Evolutionary conservation across 2,888 invertebrate genomes (phyloP), one percentile per base, ranked within the genome.

Genomic region (Heteropelma amictum): DNA sequence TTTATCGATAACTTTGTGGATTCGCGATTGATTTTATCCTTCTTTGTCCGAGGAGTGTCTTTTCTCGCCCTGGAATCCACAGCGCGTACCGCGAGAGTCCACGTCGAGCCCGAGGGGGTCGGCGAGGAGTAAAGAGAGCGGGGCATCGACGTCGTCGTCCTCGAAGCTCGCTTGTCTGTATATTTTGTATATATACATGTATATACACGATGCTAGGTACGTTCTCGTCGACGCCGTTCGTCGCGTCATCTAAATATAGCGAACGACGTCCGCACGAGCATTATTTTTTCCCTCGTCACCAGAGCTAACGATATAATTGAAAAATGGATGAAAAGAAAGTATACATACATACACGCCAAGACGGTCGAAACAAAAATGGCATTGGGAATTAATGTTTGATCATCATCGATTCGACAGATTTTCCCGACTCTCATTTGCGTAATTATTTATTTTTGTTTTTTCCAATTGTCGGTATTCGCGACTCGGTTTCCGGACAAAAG

Each of bases 211-310:
- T n/a, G n/a, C n/a, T n/a, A n/a, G n/a, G 7, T n/a, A n/a, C 56
- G 54, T 47, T 35, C 56, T 38, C 64, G 64, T 56, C 73, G 71
- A 60, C 69, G 71, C 30, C 60, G 54, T 33, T 65, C 64, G 73
- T 72, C 71, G 63, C 69, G 70, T 79, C 71, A 77, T 77, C 69
- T 58, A 72, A 76, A 79, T 77, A 73, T 65, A 72, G 69, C 63
- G 67, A 56, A 56, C 73, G 35, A 63, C 49, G 54, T 28, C n/a
- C 33, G 28, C 61, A 56, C 69, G 54, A 38, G 40, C 61, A 56
- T 35, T 61, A 33, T 45, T 42, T 42, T 60, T 49, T 42, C 28
- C 28, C 4, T 54, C 45, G 56, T 54, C 40, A 21, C 51, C 23
- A 17, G 17, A 17, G 21, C 51, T 30, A 28, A 26, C 30, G 28